Evolutionary conservation across 2,888 invertebrate genomes (phyloP), one percentile per base, ranked within the genome.

Genomic region (Melikaiella ostensackeni): DNA sequence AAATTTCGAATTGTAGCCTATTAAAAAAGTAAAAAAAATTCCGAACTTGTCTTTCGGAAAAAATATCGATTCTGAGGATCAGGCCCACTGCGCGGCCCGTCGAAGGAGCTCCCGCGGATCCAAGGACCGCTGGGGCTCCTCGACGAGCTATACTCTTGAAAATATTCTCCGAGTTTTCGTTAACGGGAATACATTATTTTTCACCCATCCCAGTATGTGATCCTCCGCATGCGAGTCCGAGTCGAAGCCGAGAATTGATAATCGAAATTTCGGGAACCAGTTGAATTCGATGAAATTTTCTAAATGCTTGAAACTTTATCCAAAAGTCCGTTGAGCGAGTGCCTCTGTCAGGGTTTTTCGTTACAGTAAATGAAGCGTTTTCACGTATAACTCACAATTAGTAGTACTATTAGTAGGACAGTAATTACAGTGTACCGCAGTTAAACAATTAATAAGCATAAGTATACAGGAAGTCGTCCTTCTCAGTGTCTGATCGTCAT

Each of bases 321-420:
- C 55, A 55, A 74, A 75, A 74, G 74, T 83, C 88, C 89, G 88
- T 84, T 82, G 75, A 89, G 90, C 91, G 90, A 86, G 88, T 91
- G 91, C 91, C 90, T 91, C 89, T 89, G 91, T 91, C 86, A 90
- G 91, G 91, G 91, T 90, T 91, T 91, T 91, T 85, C 87, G 90
- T 91, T 91, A 91, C 91, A 91, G 90, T 90, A 88, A 89, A 89
- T 88, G 85, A 86, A 88, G 88, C 87, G 84, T 90, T 91, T 87
- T 90, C 89, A 90, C 88, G 86, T 91, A 91, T 91, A 91, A 90
- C 90, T 89, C 89, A 88, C 91, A 90, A 90, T 88, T 91, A 91
- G 90, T 91, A 90, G 90, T 87, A 88, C 88, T 90, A 70, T 70
- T 70, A 89, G 88, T 91, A 91, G 90, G 83, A 87, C 89, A 89